phyloP scores from a whole-genome alignment of 2,797 vertebrate species.

The Acanthis flammea region DNA sequence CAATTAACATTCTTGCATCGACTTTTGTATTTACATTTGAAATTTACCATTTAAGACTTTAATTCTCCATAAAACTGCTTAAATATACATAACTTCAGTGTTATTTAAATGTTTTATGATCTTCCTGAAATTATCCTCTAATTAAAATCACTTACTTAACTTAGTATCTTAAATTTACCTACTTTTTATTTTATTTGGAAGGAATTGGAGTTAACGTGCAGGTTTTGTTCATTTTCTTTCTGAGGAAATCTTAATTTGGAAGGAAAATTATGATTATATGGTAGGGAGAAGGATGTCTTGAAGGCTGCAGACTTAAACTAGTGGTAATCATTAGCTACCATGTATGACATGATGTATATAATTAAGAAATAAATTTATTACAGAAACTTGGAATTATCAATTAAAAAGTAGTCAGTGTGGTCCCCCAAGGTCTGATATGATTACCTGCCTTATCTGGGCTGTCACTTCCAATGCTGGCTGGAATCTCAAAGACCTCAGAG shows the following conservation, averaged over 20 bases:
- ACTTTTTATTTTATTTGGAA: slow-evolving; percentile 72
- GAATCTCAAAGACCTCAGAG: slow-evolving; percentile 80
- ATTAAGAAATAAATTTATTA: slow-evolving; percentile 76
- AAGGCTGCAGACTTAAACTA: slow-evolving; percentile 59
- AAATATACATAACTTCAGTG: slow-evolving; percentile 61
- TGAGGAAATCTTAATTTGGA: slow-evolving; percentile 47
- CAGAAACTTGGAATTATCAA: slow-evolving; percentile 82
- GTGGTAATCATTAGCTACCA: slow-evolving; percentile 51
- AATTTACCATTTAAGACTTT: slow-evolving; percentile 62
- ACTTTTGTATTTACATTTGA: slow-evolving; percentile 50
- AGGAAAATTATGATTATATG: slow-evolving; percentile 41
- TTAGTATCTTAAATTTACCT: slow-evolving; percentile 67
- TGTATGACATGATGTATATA: slow-evolving; percentile 55
- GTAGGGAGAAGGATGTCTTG: slow-evolving; percentile 34
- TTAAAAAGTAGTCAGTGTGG: slow-evolving; percentile 82
- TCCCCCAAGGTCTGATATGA: slow-evolving; percentile 81
- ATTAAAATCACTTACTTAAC: slow-evolving; percentile 75
- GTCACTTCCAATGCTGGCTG: slow-evolving; percentile 85
- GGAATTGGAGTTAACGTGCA: slow-evolving; percentile 44
- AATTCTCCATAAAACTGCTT: slow-evolving; percentile 72
- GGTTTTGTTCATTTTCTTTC: slow-evolving; percentile 67
- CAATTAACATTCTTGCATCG: slow-evolving; percentile 48
- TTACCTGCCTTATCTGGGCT: slow-evolving; percentile 86
- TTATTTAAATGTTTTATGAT: slow-evolving; percentile 75
- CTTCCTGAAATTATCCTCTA: slow-evolving; percentile 71